phyloP scores from a whole-genome alignment of 2,888 invertebrate genomes.

The Heliconius charithonia region DNA sequence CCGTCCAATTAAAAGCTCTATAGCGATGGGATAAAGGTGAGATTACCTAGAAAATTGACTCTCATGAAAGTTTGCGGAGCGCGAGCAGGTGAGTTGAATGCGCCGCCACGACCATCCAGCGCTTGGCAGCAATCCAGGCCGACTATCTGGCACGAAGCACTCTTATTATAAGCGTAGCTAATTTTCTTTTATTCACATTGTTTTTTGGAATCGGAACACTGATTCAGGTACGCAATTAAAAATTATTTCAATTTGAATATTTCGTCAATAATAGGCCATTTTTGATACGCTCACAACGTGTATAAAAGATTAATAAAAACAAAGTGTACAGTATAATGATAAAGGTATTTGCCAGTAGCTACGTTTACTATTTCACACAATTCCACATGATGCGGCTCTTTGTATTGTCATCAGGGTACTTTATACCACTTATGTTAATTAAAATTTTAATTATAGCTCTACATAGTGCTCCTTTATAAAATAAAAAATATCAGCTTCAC shows the following conservation, averaged over 20 bases:
- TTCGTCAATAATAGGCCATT: neutral
- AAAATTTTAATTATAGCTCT: conserved; percentile 22
- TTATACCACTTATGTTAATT: conserved; percentile 30
- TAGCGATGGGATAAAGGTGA: conserved; percentile 22
- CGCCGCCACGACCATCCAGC: conserved; percentile 49
- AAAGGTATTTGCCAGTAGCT: neutral
- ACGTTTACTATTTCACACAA: neutral
- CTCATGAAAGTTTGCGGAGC: conserved; percentile 41
- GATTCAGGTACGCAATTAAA: conserved; percentile 2
- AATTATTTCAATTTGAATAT: conserved; percentile 1
- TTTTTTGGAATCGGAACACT: conserved; percentile 12
- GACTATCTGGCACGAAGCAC: conserved; percentile 31
- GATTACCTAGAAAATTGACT: conserved; percentile 28
- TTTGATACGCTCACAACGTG: neutral
- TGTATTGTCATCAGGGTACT: conserved; percentile 2
- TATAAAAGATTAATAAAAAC: neutral
- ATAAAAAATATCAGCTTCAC: no score
- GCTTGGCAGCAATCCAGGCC: conserved; percentile 42
- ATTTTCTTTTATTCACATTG: conserved; percentile 27
- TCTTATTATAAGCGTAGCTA: conserved; percentile 38
- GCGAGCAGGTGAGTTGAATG: conserved; percentile 54
- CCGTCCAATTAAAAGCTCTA: conserved; percentile 9
- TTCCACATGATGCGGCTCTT: neutral
- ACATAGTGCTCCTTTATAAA: neutral
- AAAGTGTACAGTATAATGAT: neutral